A percentile compares a stretch with the other conserved stretches of the same genome.
These are phyloP conservation scores for Leucosticte australis DNA, from an alignment of 2,113 vertebrate genomes.

Conservation along the genomic window DNA sequence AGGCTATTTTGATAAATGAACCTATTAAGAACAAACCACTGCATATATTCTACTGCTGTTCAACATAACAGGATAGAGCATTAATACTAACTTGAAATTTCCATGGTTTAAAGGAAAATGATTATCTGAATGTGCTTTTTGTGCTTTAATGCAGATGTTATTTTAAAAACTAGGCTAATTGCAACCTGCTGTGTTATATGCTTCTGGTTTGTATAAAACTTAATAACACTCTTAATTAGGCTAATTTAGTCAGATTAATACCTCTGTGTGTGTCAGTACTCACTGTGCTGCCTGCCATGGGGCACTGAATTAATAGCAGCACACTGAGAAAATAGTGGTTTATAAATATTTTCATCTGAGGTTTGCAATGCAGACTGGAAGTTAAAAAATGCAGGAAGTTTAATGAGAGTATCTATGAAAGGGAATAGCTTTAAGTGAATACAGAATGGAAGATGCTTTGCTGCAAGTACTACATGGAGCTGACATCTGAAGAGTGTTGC, in stretches of 20 bases:
- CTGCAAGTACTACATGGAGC: background rate
- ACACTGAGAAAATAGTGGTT: slow-evolving; percentile 54
- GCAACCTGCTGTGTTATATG: slow-evolving; percentile 66
- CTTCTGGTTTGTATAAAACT: slow-evolving; percentile 69
- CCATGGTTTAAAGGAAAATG: slow-evolving; percentile 34
- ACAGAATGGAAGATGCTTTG: background rate
- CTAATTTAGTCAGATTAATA: slow-evolving; percentile 77
- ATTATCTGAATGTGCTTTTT: slow-evolving; percentile 53
- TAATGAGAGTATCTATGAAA: background rate
- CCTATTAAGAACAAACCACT: slow-evolving; percentile 51
- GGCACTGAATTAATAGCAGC: slow-evolving; percentile 58
- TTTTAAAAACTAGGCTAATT: slow-evolving; percentile 74
- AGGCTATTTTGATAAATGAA: slow-evolving; percentile 58
- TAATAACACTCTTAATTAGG: slow-evolving; percentile 75
- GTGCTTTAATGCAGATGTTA: slow-evolving; percentile 67
- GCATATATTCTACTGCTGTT: slow-evolving; percentile 30
- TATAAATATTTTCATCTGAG: slow-evolving; percentile 56
- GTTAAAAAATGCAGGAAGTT: background rate
- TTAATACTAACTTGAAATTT: slow-evolving; percentile 45
- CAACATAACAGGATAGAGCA: background rate
- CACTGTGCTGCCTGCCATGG: slow-evolving; percentile 55
- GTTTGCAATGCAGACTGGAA: background rate
- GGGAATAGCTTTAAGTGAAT: background rate
- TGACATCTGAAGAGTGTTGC: background rate
- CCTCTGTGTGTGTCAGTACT: slow-evolving; percentile 62